phyloP scores from a whole-genome alignment of 2,113 vertebrate genomes.

The Poeciliopsis prolifica region DNA sequence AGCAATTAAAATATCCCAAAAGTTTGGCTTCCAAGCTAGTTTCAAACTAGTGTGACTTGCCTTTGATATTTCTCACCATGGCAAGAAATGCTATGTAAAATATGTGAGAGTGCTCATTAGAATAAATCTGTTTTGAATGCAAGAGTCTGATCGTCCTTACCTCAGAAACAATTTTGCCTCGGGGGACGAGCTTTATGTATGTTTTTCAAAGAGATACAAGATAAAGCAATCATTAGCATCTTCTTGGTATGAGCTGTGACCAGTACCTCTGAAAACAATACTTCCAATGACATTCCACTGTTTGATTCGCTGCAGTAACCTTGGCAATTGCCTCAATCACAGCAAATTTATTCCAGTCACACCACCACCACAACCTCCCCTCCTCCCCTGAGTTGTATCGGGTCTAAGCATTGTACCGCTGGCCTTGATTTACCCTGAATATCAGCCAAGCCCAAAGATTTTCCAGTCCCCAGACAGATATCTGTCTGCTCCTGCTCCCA shows the following conservation, averaged over 20 bases:
- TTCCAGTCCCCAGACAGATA: constrained; percentile 66
- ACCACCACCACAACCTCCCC: constrained; percentile 41
- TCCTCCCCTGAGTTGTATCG: constrained; percentile 50
- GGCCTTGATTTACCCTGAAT: constrained; percentile 75
- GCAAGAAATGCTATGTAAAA: neutral
- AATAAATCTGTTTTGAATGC: constrained; percentile 44
- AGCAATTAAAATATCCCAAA: neutral
- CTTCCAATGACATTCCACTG: constrained; percentile 74
- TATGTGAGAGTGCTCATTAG: constrained; percentile 24
- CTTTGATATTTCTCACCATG: neutral
- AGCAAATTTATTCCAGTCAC: constrained; percentile 82
- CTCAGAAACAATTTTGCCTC: constrained; percentile 36
- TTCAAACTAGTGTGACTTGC: neutral
- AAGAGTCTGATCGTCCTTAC: constrained; percentile 34
- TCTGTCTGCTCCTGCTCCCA: constrained; percentile 67
- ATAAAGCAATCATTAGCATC: constrained; percentile 69
- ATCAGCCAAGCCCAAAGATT: constrained; percentile 74
- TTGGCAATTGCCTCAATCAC: constrained; percentile 79
- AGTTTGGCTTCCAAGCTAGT: constrained; percentile 1
- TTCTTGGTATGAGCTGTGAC: constrained; percentile 66
- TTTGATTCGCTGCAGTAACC: constrained; percentile 80
- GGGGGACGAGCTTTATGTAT: constrained; percentile 25
- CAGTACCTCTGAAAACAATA: constrained; percentile 64
- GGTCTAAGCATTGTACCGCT: constrained; percentile 64
- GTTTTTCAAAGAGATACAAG: constrained; percentile 48